Evolutionary conservation across 2,888 invertebrate species (phyloP).

Genomic region (Aphrophora alni): DNA sequence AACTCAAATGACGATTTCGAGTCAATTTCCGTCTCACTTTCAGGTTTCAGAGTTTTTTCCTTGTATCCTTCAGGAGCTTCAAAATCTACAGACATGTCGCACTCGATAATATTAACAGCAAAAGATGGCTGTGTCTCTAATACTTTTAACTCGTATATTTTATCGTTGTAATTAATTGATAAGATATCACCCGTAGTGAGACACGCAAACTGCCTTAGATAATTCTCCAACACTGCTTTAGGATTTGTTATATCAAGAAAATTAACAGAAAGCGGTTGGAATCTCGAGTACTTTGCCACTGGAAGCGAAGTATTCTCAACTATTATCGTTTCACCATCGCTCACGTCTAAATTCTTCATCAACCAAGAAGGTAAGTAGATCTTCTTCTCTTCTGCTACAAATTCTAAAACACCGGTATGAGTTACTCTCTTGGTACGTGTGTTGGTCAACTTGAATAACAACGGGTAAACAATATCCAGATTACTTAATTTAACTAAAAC

Average conservation of each 20-base stretch:
- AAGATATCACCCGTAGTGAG: slow-evolving; percentile 96
- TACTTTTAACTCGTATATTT: slow-evolving; percentile 94
- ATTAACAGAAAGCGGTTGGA: slow-evolving; percentile 95
- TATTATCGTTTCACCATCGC: slow-evolving; percentile 86
- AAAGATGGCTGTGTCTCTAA: slow-evolving; percentile 93
- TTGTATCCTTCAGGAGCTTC: slow-evolving; percentile 96
- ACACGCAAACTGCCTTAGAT: slow-evolving; percentile 94
- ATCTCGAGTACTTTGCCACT: slow-evolving; percentile 97
- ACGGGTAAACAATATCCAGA: slow-evolving; percentile 89
- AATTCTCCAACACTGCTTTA: slow-evolving; percentile 88
- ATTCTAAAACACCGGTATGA: slow-evolving; percentile 96
- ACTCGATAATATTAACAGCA: slow-evolving; percentile 98
- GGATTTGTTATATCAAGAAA: slow-evolving; percentile 98
- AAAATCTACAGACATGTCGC: slow-evolving; percentile 99
- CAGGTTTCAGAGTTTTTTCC: slow-evolving; percentile 64
- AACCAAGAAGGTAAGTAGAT: slow-evolving; percentile 99
- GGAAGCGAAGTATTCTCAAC: slow-evolving; percentile 93
- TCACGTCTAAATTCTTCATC: slow-evolving; percentile 92
- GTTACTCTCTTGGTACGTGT: slow-evolving; percentile 83
- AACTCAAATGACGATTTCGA: slow-evolving; percentile 69
- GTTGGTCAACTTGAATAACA: slow-evolving; percentile 96
- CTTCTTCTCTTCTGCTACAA: slow-evolving; percentile 98
- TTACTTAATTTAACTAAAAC: slow-evolving; percentile 91
- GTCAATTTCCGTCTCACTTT: slow-evolving; percentile 73
- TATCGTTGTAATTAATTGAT: slow-evolving; percentile 96